phyloP scores from a whole-genome alignment of 1,140 invertebrate species.

The Mizuhopecten yessoensis region DNA sequence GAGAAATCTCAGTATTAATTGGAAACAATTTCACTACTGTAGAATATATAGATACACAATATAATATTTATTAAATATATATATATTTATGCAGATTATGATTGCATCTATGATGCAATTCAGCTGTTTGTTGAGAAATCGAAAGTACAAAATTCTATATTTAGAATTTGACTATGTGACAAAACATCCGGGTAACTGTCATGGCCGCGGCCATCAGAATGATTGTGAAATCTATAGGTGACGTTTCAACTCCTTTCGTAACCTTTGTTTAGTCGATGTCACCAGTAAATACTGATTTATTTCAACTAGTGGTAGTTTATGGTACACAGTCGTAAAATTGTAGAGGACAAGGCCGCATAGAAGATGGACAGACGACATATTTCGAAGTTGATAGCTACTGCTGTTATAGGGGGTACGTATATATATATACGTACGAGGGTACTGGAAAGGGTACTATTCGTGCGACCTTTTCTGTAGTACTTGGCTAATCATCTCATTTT shows the following conservation, averaged over 20 bases:
- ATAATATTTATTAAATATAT: too few species aligned
- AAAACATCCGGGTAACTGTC: background rate
- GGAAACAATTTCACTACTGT: too few species aligned
- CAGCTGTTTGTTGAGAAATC: background rate
- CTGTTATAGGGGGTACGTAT: background rate
- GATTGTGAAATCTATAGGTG: background rate
- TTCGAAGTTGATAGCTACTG: background rate
- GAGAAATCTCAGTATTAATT: too few species aligned
- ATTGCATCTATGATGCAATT: slow-evolving; percentile 35
- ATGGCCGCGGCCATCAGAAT: background rate
- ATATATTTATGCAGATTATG: too few species aligned
- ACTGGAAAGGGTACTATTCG: too few species aligned
- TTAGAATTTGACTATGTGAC: background rate
- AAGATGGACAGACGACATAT: background rate
- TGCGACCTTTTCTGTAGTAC: too few species aligned
- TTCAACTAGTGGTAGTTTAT: background rate
- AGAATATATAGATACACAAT: too few species aligned
- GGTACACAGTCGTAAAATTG: background rate
- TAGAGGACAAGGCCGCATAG: background rate
- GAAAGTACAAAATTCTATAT: background rate
- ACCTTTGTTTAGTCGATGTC: background rate
- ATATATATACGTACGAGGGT: too few species aligned
- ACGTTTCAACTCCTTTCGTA: background rate
- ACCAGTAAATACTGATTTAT: background rate
- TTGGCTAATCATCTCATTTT: too few species aligned